A percentile compares a stretch with the other conserved stretches of the same genome.
Conservation (phyloP, 1,140 invertebrate species). For the Bilobella aurantiaca region DNA sequence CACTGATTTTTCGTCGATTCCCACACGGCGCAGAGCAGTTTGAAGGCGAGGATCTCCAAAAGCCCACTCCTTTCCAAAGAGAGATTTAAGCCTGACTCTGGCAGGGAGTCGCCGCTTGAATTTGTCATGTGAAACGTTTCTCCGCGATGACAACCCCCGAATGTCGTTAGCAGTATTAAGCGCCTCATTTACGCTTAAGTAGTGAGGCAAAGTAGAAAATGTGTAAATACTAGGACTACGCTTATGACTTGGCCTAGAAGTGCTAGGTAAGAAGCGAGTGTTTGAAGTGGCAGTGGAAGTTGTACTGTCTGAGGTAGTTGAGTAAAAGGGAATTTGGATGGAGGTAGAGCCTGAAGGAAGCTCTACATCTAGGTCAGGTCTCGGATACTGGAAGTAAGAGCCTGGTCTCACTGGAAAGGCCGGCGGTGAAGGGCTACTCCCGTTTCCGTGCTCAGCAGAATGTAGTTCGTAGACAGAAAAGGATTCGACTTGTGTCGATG, state of each 20-base stretch:
- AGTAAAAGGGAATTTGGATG: too few species aligned
- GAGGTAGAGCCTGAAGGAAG: constrained; percentile 15
- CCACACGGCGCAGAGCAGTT: constrained; percentile 15
- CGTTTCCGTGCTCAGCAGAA: constrained; percentile 14
- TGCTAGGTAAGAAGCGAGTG: background rate
- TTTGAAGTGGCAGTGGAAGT: constrained; percentile 22
- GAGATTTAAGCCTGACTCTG: background rate
- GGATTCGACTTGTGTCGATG: constrained; percentile 18
- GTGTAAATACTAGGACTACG: background rate
- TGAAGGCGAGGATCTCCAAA: constrained; percentile 23
- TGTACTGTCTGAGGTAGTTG: constrained; percentile 10
- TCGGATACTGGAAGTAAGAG: constrained; percentile 26
- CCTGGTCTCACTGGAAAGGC: constrained; percentile 11
- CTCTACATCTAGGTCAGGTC: constrained; percentile 21
- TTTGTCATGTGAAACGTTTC: constrained; percentile 20
- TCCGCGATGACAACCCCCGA: background rate
- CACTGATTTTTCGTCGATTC: constrained; percentile 23
- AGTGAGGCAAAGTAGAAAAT: background rate
- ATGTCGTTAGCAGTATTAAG: background rate
- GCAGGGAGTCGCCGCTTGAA: constrained; percentile 1
- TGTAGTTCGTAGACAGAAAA: constrained; percentile 16
- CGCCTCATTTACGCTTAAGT: background rate
- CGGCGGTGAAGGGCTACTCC: constrained; percentile 18
- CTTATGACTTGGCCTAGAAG: background rate
- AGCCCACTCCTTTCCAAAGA: constrained; percentile 17